These are phyloP conservation scores for Chloebia gouldiae DNA, from an alignment of 2,113 vertebrate genomes.

Conservation along the genomic window DNA sequence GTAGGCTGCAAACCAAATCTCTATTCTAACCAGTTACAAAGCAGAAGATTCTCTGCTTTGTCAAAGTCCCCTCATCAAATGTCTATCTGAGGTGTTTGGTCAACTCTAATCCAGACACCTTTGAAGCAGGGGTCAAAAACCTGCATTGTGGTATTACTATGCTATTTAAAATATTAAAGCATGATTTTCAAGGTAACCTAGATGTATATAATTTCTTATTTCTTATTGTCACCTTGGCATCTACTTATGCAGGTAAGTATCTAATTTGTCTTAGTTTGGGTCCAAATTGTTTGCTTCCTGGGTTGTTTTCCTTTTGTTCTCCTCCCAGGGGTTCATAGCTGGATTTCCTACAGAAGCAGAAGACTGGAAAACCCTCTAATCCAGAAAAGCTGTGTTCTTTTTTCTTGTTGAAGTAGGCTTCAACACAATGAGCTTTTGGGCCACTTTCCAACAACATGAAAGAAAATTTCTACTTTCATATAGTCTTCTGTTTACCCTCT, in stretches of 20 bases:
- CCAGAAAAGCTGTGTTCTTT: conserved; percentile 33
- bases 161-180: not conserved
- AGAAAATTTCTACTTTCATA: not conserved
- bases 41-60: not conserved
- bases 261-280: not conserved
- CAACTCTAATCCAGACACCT: not conserved
- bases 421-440: conserved; percentile 5
- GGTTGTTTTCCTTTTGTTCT: not conserved
- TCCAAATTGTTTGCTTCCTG: conserved; percentile 7
- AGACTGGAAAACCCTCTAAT: conserved; percentile 20
- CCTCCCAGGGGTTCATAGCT: not conserved
- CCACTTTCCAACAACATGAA: not conserved
- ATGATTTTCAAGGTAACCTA: not conserved
- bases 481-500: not conserved
- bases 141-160: not conserved
- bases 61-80: not conserved
- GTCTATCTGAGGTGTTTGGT: not conserved
- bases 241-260: not conserved
- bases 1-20: not conserved
- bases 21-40: not conserved
- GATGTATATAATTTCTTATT: not conserved
- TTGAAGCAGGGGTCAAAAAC: not conserved
- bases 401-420: not conserved
- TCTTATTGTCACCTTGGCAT: not conserved
- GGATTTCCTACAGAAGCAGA: conserved; percentile 1